phyloP scores from a whole-genome alignment of 2,888 invertebrate species.

The Julus scandinavius region DNA sequence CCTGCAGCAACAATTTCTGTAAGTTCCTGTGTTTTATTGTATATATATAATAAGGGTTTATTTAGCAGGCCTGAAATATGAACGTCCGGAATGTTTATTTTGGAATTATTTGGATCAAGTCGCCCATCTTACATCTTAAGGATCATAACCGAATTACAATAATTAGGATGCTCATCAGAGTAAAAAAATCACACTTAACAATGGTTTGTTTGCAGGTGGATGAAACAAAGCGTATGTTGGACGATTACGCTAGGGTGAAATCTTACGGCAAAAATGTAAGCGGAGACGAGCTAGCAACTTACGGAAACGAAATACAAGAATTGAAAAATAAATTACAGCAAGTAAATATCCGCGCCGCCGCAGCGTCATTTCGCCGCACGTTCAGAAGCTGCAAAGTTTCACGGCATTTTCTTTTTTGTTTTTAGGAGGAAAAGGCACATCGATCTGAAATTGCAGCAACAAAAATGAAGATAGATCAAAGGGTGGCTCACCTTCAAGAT shows the following conservation, averaged over 20 bases:
- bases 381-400: background rate
- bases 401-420: background rate
- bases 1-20: too few species aligned
- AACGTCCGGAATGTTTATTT: too few species aligned
- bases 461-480: constrained; percentile 85
- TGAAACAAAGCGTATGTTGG: constrained; percentile 78
- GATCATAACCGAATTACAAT: too few species aligned
- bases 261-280: constrained; percentile 76
- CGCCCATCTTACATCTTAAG: too few species aligned
- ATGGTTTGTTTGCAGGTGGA: constrained; percentile 72
- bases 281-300: constrained; percentile 75
- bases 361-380: background rate
- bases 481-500: constrained; percentile 81
- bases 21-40: too few species aligned
- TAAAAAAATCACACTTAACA: background rate
- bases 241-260: constrained; percentile 87
- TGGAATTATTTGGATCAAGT: too few species aligned
- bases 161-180: background rate
- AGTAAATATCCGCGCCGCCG: background rate
- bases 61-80: too few species aligned
- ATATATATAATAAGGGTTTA: too few species aligned
- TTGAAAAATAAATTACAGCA: constrained; percentile 57
- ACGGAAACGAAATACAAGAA: constrained; percentile 77
- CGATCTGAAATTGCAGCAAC: constrained; percentile 83
- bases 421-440: constrained; percentile 75